Base-by-base conservation (phyloP, 2,888 invertebrate genomes). In the Diarsia dahlii region DNA sequence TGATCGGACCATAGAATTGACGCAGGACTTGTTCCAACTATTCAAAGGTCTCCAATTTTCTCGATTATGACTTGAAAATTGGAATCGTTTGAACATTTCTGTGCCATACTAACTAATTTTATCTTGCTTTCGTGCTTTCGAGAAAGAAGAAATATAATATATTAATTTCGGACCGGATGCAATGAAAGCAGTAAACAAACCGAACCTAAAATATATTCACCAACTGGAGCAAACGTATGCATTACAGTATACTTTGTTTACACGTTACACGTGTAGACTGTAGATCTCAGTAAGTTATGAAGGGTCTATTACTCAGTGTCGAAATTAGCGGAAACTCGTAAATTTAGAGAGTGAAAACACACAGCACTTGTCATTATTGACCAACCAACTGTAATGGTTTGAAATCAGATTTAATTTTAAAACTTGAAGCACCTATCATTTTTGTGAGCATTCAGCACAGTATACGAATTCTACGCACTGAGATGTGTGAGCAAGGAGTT, bases 131-230 rank as follows among this genome's bases (percentile, higher is more conserved):
- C 20, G n/a, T 52, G 50, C 56, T 63, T 78, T 75, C 20, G n/a
- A 70, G 45, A 76, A 71, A 54, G 23, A 65, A 64, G 52, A 79
- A 79, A 65, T 62, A 34, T 71, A 79, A 65, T 62, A 34, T 71
- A 56, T 45, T 48, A 62, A 76, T 68, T 74, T 67, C 15, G 48
- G 65, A 76, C 81, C 80, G 85, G 81, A 81, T 78, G 81, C 84
- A 84, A 77, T 74, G 79, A 81, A 81, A 84, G 34, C 76, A 75
- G 73, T 86, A 86, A 86, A 81, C 73, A 85, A 87, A 87, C 65
- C 12, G 50, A 73, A 74, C 65, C 75, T 72, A 77, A 77, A 80
- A 75, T 80, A 77, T 78, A 84, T 75, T 77, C 74, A 71, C 63
- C 68, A 83, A 83, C 72, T 78, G 75, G 74, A 73, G 76, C 78